Evolutionary conservation across 1,140 invertebrate species (phyloP).

Genomic region (Argopecten irradians): DNA sequence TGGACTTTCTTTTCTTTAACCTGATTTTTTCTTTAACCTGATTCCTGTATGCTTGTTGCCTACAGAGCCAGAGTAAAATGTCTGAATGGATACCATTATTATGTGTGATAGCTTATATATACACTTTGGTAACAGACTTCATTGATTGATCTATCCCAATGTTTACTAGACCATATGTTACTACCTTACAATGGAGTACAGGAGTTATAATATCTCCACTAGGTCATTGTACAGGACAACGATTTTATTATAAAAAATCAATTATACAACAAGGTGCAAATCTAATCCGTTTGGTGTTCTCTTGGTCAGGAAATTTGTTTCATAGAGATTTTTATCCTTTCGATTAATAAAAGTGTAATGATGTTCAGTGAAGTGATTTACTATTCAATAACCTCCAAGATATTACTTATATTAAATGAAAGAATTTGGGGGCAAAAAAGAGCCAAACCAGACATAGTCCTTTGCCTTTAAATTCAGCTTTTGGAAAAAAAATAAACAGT

Average conservation of each 20-base stretch:
- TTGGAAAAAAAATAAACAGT: too few relatives aligned
- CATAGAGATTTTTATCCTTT: background rate
- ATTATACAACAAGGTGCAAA: background rate
- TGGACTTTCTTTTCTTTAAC: too few relatives aligned
- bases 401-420: too few relatives aligned
- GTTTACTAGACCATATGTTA: background rate
- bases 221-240: background rate
- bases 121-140: background rate
- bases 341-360: background rate
- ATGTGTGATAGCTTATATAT: too few relatives aligned
- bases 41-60: too few relatives aligned
- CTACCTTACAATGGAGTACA: background rate
- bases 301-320: background rate
- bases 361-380: too few relatives aligned
- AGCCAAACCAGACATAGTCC: too few relatives aligned
- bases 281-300: background rate
- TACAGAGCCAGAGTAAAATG: too few relatives aligned
- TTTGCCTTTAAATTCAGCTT: too few relatives aligned
- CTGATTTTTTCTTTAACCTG: too few relatives aligned
- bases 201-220: background rate
- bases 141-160: background rate
- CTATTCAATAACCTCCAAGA: too few relatives aligned
- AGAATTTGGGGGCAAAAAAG: too few relatives aligned
- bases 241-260: background rate
- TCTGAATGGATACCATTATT: background rate